phyloP scores from a whole-genome alignment of 2,113 vertebrate species.

The Pan troglodytes region NHGRI_mPanTro3-v2.1_pri NC_072421.2:140760501-140761000 shows the following conservation, averaged over 20 bases:
- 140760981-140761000: not conserved
- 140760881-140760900: not conserved
- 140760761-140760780: not conserved
- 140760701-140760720: not conserved
- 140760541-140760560: not conserved
- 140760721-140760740: not conserved
- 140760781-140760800: not conserved
- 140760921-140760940: not conserved
- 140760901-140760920: not conserved
- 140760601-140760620: not conserved
- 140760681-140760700: not conserved
- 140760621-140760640: not conserved
- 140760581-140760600: not conserved
- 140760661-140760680: not conserved
- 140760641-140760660: not conserved
- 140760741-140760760: not conserved
- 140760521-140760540: constrained; percentile 3
- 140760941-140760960: not conserved
- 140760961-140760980: not conserved
- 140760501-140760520: not conserved
- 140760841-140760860: not conserved
- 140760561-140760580: not conserved
- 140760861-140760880: not conserved
- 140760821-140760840: not conserved
- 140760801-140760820: not conserved